Base-by-base conservation (phyloP, 2,797 vertebrate genomes). In the Acanthurus leucopareius region DNA sequence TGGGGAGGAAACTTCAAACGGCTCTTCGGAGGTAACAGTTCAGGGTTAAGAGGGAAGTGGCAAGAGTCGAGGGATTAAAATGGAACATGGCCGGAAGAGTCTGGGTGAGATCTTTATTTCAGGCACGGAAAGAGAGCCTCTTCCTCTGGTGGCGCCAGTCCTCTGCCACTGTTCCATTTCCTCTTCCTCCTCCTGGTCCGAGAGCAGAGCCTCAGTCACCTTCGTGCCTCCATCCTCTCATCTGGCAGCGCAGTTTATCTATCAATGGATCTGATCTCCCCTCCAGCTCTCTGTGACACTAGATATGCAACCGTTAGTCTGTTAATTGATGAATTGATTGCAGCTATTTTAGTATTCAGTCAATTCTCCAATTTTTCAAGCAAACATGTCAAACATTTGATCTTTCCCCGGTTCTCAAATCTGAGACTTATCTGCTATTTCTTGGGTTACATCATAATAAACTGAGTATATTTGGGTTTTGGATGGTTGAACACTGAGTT, bases 111-210 rank as follows among this genome's bases (percentile, higher is more conserved):
- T 92, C 85, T 93, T 92, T 93, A 91, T 93, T 92, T 93, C 88
- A 89, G 88, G 87, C 84, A 77, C 79, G 89, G 92, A 92, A 94
- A 94, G 86, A 90, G 77, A 91, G 88, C 87, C 91, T 91, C 90
- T 93, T 92, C 90, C 90, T 93, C 85, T 88, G 87, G 83, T 89
- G 91, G 91, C 90, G 90, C 92, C 93, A 93, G 91, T 74, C 77
- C 59, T 88, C 85, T 85, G 83, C 81, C 81, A 87, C 92, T 85
- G 88, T 92, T 91, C 83, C 89, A 82, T 82, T 93, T 94, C 92
- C 87, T 89, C 93, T 94, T 94, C 90, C 93, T 90, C 82, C 82
- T 93, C 67, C 85, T 89, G 91, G 88, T 81, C 91, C 86, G 35
- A 25, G 71, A 28, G 56, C 80, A 51, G 51, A 67, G 76, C 87